Evolutionary conservation across 2,113 vertebrate genomes (phyloP), one percentile per base, ranked within the genome.

Genomic region (Bubo bubo): DNA sequence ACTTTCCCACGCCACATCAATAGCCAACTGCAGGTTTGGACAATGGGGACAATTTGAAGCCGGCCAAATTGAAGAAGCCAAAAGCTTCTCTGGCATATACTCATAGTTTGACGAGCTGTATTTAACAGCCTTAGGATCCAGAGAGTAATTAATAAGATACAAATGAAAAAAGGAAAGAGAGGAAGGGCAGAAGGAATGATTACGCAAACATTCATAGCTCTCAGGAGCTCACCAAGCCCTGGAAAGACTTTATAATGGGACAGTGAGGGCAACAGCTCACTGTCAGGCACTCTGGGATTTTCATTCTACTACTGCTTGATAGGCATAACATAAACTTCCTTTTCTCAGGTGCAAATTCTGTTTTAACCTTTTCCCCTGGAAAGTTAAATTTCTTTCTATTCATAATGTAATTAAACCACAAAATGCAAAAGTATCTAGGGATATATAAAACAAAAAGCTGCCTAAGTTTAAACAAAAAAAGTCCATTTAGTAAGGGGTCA

Each of bases 321-420:
- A 77, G 88, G 86, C 72, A 80, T 41, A 95, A 84, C 58, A 59
- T 52, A 86, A 87, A 79, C 94, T 87, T 92, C 58, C 60, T 39
- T 76, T 86, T 96, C 93, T 90, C 90, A 97, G 77, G 62, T 95
- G 52, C 68, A 94, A 97, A 94, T 35, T 92, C 77, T 88, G 76
- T 92, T 93, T 97, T 96, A 96, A 93, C 60, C 50, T 85, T 64
- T 92, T 75, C n/a, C 13, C 56, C 16, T 47, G 28, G 76, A 88
- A 95, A 89, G 28, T 9, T 43, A 83, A 49, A 95, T 94, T 92
- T 56, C 2, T 97, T 97, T 94, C 75, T 89, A 88, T 96, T 96
- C 59, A 79, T 95, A 82, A 87, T 74, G 55, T 74, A 97, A 97
- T 89, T 96, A 97, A 96, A 97, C 49, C 45, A 80, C 79, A 97